Percentiles rank a stretch among this genome's conserved stretches.
Evolutionary conservation across 2,888 invertebrate genomes (phyloP).

Genomic region (Zaprionus bogoriensis): DNA sequence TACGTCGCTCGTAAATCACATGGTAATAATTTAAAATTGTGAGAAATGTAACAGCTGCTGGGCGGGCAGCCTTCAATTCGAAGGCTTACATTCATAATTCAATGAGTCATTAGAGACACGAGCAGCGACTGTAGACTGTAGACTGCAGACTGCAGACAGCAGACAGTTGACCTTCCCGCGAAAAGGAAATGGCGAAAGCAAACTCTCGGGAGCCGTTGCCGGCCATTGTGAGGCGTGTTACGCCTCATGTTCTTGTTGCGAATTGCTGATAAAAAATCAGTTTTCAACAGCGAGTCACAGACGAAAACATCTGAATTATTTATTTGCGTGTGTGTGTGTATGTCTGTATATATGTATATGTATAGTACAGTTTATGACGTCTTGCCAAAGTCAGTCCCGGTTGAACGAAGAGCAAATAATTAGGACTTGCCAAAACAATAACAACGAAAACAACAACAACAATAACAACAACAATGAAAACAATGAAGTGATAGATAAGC

Average conservation of each 20-base stretch:
- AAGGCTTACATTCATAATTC: slow-evolving; percentile 16
- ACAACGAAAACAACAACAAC: slow-evolving; percentile 1
- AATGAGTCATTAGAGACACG: slow-evolving; percentile 15
- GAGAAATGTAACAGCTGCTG: slow-evolving; percentile 46
- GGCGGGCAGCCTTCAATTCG: neutral
- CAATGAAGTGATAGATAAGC: slow-evolving; percentile 15
- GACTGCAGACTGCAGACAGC: neutral
- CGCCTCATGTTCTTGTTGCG: slow-evolving; percentile 39
- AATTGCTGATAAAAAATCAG: slow-evolving; percentile 49
- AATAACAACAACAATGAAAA: neutral
- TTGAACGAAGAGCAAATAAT: slow-evolving; percentile 1
- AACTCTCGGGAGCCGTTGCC: neutral
- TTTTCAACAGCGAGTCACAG: slow-evolving; percentile 6
- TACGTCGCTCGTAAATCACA: slow-evolving; percentile 30
- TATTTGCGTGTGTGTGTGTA: neutral
- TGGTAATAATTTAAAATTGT: slow-evolving; percentile 36
- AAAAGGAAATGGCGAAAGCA: neutral
- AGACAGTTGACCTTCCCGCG: slow-evolving; percentile 19
- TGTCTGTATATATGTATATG: neutral
- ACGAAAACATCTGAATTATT: slow-evolving; percentile 1
- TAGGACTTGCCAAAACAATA: slow-evolving; percentile 18
- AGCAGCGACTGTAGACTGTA: too few species aligned
- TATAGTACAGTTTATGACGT: slow-evolving; percentile 18
- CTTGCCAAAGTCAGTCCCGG: slow-evolving; percentile 12
- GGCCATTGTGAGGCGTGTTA: slow-evolving; percentile 15